These are phyloP conservation scores for Malurus leucopterus DNA, from an alignment of 2,797 vertebrate genomes.

Conservation along the genomic window DNA sequence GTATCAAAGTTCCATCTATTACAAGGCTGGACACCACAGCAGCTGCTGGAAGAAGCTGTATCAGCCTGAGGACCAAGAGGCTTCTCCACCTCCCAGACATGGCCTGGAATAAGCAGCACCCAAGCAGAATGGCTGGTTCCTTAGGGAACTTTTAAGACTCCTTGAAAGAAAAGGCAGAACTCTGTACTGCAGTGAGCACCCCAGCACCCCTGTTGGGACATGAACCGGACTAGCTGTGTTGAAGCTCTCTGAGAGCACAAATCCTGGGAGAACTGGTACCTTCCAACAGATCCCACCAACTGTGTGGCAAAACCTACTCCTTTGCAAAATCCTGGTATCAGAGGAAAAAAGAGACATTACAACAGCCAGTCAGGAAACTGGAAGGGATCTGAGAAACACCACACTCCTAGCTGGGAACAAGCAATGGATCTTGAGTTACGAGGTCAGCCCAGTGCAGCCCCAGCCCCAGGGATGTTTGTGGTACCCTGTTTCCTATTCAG, in stretches of 20 bases:
- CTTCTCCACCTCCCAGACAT: not conserved
- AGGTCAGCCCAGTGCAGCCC: not conserved
- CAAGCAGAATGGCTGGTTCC: not conserved
- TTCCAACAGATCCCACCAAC: not conserved
- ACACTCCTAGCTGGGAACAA: not conserved
- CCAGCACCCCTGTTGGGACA: not conserved
- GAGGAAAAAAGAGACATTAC: not conserved
- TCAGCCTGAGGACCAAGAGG: not conserved
- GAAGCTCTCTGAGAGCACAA: rapidly evolving
- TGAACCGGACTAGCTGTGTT: not conserved
- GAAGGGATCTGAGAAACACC: not conserved
- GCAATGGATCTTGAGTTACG: not conserved
- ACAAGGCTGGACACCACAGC: not conserved
- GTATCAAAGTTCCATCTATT: not conserved
- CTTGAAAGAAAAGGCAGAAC: not conserved
- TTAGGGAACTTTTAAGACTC: not conserved
- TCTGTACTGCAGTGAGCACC: not conserved
- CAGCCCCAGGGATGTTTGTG: not conserved
- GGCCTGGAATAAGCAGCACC: not conserved
- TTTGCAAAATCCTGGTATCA: not conserved
- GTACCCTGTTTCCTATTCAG: not conserved
- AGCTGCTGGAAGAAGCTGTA: not conserved
- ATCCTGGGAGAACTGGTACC: not conserved
- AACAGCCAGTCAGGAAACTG: not conserved
- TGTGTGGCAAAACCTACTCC: not conserved